Evolutionary conservation across 2,888 invertebrate species (phyloP).

Genomic region (Chrysolina oricalcia): DNA sequence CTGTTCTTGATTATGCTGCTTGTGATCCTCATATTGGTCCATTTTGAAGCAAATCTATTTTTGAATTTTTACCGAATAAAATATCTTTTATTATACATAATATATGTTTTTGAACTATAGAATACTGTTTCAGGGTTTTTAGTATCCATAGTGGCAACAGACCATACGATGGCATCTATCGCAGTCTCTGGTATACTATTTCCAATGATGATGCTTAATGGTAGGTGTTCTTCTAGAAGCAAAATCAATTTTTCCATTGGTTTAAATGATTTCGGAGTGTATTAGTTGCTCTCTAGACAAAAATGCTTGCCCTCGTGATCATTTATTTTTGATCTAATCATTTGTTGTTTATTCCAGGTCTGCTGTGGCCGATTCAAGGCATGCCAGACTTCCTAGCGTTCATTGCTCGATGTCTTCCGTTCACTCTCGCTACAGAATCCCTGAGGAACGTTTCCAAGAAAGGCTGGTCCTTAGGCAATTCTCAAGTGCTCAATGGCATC

Average conservation of each 20-base stretch:
- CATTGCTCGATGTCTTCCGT: conserved; percentile 74
- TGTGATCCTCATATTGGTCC: too few relatives aligned
- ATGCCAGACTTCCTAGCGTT: conserved; percentile 72
- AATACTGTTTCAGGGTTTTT: conserved; percentile 81
- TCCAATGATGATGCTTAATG: conserved; percentile 79
- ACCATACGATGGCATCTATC: conserved; percentile 88
- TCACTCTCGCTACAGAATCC: conserved; percentile 85
- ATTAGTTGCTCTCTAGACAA: too few relatives aligned
- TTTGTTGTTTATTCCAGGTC: conserved; percentile 70
- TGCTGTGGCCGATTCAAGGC: conserved; percentile 82
- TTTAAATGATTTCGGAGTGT: neutral
- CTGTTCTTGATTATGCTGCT: too few relatives aligned
- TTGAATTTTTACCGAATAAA: too few relatives aligned
- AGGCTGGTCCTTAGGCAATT: conserved; percentile 80
- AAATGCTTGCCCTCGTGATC: too few relatives aligned
- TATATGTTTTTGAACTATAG: too few relatives aligned
- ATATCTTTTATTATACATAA: too few relatives aligned
- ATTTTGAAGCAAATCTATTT: too few relatives aligned
- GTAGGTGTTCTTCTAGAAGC: conserved; percentile 38
- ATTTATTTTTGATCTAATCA: neutral
- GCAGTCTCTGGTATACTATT: conserved; percentile 91
- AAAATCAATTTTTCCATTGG: neutral
- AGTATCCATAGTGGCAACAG: conserved; percentile 85
- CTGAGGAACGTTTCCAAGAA: conserved; percentile 84
- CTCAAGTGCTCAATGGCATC: conserved; percentile 85